Evolutionary conservation across 2,797 vertebrate species (phyloP).

Genomic region (Paedocypris micromegethes): DNA sequence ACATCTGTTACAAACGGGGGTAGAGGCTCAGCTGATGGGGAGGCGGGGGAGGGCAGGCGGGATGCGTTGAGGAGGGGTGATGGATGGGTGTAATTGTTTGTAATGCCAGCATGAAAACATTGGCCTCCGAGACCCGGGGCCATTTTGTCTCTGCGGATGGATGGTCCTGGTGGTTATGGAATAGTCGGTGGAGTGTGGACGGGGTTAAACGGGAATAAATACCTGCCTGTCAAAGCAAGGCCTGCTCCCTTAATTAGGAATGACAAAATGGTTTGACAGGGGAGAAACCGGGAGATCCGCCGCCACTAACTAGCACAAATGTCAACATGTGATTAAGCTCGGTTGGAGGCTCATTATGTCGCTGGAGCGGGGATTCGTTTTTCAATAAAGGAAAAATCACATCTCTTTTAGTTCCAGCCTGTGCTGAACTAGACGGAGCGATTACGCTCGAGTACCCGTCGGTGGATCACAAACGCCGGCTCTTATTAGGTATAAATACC

Average conservation of each 20-base stretch:
- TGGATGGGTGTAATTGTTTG: constrained; percentile 69
- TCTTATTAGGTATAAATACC: not conserved
- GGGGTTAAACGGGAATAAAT: constrained; percentile 71
- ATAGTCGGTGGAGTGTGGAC: constrained; percentile 59
- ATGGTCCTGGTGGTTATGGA: constrained; percentile 53
- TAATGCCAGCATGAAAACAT: constrained; percentile 64
- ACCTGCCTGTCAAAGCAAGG: constrained; percentile 66
- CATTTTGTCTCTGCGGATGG: constrained; percentile 10
- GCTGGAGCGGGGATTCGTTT: constrained; percentile 31
- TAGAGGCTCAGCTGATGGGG: constrained; percentile 53
- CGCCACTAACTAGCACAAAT: constrained; percentile 42
- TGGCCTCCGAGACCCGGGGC: constrained; percentile 56
- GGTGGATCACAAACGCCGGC: too few relatives aligned
- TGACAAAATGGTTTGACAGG: constrained; percentile 35
- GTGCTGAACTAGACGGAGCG: constrained; percentile 7
- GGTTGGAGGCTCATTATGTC: constrained; percentile 42
- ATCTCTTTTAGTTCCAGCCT: constrained; percentile 21
- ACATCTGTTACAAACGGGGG: constrained; percentile 65
- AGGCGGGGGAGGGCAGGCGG: constrained; percentile 40
- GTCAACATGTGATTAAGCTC: constrained; percentile 46
- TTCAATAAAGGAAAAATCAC: constrained; percentile 36
- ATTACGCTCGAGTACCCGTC: not conserved
- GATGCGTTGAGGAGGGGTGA: constrained; percentile 62
- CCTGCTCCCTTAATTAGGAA: constrained; percentile 61
- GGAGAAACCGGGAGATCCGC: constrained; percentile 21